Conservation (phyloP, 2,113 vertebrate genomes). For the Haliaeetus leucogaster region DNA sequence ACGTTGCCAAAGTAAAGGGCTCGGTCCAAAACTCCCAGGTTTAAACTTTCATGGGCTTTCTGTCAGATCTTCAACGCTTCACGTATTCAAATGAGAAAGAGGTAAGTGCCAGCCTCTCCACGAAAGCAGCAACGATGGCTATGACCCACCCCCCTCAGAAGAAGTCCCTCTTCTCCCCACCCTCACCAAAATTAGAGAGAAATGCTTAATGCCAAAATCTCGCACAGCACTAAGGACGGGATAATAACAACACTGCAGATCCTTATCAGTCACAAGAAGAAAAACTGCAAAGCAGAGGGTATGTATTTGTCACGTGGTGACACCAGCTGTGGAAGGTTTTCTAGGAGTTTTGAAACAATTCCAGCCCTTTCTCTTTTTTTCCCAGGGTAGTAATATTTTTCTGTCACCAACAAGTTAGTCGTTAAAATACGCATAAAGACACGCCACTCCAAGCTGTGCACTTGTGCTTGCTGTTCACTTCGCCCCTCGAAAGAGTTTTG, state of each 20-base stretch:
- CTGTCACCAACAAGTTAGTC: not conserved
- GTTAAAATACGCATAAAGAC: not conserved
- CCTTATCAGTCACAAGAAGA: not conserved
- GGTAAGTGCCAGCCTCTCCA: not conserved
- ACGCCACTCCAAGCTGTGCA: not conserved
- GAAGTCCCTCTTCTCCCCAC: not conserved
- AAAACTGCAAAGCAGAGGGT: not conserved
- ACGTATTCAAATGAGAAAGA: not conserved
- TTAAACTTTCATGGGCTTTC: not conserved
- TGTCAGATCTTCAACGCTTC: not conserved
- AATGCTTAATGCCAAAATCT: not conserved
- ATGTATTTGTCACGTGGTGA: not conserved
- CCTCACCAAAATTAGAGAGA: not conserved
- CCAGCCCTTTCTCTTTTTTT: not conserved
- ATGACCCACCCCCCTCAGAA: not conserved
- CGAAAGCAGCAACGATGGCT: fast-evolving
- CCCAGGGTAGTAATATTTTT: not conserved
- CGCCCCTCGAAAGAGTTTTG: not conserved
- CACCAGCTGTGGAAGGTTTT: not conserved
- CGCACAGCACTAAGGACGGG: fast-evolving
- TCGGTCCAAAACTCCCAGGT: not conserved
- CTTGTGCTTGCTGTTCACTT: not conserved
- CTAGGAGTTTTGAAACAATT: not conserved
- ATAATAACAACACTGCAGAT: not conserved
- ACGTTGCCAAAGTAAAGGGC: not conserved